phyloP scores from a whole-genome alignment of 2,888 invertebrate genomes.

The Dolichomitus sp. region DNA sequence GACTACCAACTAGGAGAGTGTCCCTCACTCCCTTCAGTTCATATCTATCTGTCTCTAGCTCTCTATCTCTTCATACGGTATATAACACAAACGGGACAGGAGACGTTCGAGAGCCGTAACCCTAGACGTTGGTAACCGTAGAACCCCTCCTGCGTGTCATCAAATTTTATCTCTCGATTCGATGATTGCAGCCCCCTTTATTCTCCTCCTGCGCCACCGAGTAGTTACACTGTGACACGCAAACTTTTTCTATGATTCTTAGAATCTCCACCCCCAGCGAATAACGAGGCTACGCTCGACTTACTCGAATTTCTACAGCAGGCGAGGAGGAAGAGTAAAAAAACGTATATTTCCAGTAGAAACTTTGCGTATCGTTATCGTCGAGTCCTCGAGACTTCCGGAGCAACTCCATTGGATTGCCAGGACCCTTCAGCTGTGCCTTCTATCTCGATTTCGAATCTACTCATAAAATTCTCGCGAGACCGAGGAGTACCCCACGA shows the following conservation, averaged over 20 bases:
- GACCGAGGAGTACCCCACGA: neutral
- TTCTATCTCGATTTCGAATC: constrained; percentile 41
- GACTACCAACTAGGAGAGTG: constrained; percentile 57
- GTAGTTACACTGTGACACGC: constrained; percentile 56
- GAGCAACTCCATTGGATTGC: constrained; percentile 44
- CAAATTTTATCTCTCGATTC: constrained; percentile 68
- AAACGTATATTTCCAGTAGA: constrained; percentile 52
- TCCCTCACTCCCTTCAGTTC: constrained; percentile 33
- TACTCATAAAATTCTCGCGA: constrained; percentile 13
- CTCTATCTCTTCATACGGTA: constrained; percentile 8
- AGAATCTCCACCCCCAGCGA: constrained; percentile 20
- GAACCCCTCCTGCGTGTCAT: constrained; percentile 55
- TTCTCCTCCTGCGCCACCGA: constrained; percentile 25
- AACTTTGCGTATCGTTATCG: constrained; percentile 68
- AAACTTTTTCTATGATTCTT: constrained; percentile 61
- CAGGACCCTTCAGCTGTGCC: constrained; percentile 41
- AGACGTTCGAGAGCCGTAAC: constrained; percentile 60
- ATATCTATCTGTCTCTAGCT: constrained; percentile 52
- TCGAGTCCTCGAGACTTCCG: constrained; percentile 66
- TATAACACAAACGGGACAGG: constrained; percentile 58
- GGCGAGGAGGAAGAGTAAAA: constrained; percentile 20
- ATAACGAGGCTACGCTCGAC: constrained; percentile 67
- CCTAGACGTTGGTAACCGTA: constrained; percentile 50
- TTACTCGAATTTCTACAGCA: constrained; percentile 58
- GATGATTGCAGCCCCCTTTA: constrained; percentile 64